A percentile compares a stretch with the other conserved stretches of the same genome.
Evolutionary conservation across 2,888 invertebrate genomes (phyloP).

Genomic region (Melanophora roralis): DNA sequence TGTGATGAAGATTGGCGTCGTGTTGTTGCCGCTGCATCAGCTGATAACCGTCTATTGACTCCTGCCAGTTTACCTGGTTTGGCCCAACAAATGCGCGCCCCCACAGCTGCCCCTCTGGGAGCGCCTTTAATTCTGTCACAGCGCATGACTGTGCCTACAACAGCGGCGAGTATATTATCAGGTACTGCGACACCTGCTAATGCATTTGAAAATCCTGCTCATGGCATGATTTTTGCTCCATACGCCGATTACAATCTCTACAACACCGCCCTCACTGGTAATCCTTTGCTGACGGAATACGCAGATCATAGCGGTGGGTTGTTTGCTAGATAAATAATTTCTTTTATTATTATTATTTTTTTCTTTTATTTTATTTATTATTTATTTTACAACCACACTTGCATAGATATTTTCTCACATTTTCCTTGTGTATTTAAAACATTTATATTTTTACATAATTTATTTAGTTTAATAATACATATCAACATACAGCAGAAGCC

Average conservation of each 20-base stretch:
- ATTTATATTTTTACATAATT: conserved; percentile 1
- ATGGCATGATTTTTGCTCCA: conserved; percentile 88
- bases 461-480: background rate
- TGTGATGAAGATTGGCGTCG: conserved; percentile 92
- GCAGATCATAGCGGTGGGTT: conserved; percentile 98
- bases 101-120: conserved; percentile 87
- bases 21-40: conserved; percentile 86
- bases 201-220: conserved; percentile 81
- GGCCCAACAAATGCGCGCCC: conserved; percentile 81
- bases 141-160: conserved; percentile 89
- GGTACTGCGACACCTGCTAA: conserved; percentile 81
- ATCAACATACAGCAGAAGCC: conserved; percentile 2
- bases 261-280: conserved; percentile 85
- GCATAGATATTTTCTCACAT: conserved; percentile 18
- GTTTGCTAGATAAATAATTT: conserved; percentile 85
- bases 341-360: conserved; percentile 19
- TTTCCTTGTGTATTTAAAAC: conserved; percentile 6
- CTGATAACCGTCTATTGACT: conserved; percentile 86
- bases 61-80: conserved; percentile 80
- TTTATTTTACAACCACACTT: conserved; percentile 29
- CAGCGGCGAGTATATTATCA: conserved; percentile 81
- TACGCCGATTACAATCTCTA: conserved; percentile 95
- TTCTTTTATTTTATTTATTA: conserved; percentile 1
- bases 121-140: conserved; percentile 95
- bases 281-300: conserved; percentile 90